Evolutionary conservation across 2,888 invertebrate species (phyloP), one percentile per base, ranked within the genome.

Genomic region (Celastrina argiolus): DNA sequence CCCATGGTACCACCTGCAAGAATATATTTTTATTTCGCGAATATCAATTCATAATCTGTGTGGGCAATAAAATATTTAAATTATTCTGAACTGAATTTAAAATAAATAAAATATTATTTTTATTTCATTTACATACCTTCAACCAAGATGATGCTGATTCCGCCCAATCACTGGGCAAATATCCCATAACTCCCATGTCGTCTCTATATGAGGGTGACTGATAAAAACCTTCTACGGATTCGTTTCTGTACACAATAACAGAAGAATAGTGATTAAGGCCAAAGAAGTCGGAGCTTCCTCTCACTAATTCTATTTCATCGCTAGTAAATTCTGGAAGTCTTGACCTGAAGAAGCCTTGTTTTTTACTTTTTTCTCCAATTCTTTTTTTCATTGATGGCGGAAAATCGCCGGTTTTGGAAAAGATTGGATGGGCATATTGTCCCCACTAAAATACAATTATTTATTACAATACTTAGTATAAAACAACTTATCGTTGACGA

Each of bases 241-340:
- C 78, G 65, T 84, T 82, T 73, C 75, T 77, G 8, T 87, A 89
- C 1, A 82, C 84, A 59, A 92, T 74, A 68, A 76, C 77, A 6
- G 92, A 83, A 0, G 93, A 92, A 78, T 96, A 96, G 70, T 94
- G 92, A 74, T 96, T 96, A 6, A 96, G 78, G 10, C 94, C 95
- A 69, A 95, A 92, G 81, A 94, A 95, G 76, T 96, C 96, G 0
- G 93, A 91, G 0, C 78, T 75, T 41, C 90, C 93, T 12, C 83
- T 87, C 16, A 95, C 89, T 64, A 87, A 87, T 56, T 88, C 81
- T 2, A 94, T 88, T 88, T 95, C 94, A 64, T 93, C 90, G 0
- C 78, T 68, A 2, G 92, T 92, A 67, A 94, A 92, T 72, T 83
- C 81, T 0, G 94, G 94, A 31, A 95, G 77, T 67, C 94, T 88